Evolutionary conservation across 2,113 vertebrate genomes (phyloP), one percentile per base, ranked within the genome.

Genomic region (Sinocyclocheilus grahami): DNA sequence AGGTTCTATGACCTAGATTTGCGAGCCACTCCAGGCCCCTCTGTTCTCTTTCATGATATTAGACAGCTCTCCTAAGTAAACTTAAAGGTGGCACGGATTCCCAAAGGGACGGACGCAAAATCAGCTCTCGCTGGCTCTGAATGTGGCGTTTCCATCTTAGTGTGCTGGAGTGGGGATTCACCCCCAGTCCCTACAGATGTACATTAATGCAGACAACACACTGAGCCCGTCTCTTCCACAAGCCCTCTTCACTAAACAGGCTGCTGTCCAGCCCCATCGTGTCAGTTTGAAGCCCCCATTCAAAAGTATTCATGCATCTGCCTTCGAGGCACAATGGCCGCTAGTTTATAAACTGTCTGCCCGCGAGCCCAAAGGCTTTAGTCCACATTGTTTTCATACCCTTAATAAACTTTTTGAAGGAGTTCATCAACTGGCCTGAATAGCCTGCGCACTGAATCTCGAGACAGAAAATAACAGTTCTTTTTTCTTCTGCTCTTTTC

Each of bases 321-420:
- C 96, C 96, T 96, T 94, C 86, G 91, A 93, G 93, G 95, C 95
- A 98, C 97, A 99, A 99, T 97, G 94, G 96, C 91, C 90, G 95
- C 94, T 94, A 96, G 97, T 97, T 96, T 97, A 97, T 98, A 97
- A 95, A 98, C 96, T 97, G 97, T 97, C 97, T 96, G 96, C 96
- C 95, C 94, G 90, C 95, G 96, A 95, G 96, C 96, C 95, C 92
- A 94, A 93, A 89, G 95, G 95, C 96, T 97, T 96, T 94, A 94
- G 95, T 94, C 92, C 94, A 88, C 96, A 98, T 99, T 98, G 98
- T 97, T 97, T 96, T 95, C 90, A 87, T 93, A 89, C 95, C 95
- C 97, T 99, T 99, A 99, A 99, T 99, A 99, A 99, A 99, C 97
- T 99, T 99, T 99, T 97, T 96, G 95, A 97, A 97, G 96, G 97